Percentiles rank a stretch among this genome's conserved stretches.
These are phyloP conservation scores for Muscicapa adusta DNA, from an alignment of 2,113 vertebrate species.

Conservation along the genomic window DNA sequence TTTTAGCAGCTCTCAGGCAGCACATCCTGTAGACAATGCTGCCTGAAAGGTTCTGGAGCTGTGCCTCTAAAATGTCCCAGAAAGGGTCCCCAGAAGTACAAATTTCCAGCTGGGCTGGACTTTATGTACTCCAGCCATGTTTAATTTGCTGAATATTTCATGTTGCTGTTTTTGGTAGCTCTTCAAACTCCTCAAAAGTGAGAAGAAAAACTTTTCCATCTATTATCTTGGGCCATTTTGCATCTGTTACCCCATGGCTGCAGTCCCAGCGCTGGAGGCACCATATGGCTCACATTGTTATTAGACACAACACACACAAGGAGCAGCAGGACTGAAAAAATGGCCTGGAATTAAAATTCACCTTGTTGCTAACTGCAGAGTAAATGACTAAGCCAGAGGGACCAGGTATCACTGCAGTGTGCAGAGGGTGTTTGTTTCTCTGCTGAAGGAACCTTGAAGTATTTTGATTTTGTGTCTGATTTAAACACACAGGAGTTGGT, in stretches of 20 bases:
- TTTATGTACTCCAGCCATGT: neutral
- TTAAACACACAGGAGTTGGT: neutral
- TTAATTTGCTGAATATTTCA: neutral
- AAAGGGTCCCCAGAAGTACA: neutral
- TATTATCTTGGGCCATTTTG: slow-evolving; percentile 52
- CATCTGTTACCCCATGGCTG: slow-evolving; percentile 58
- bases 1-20: neutral
- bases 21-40: neutral
- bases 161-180: neutral
- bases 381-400: slow-evolving; percentile 8
- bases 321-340: slow-evolving; percentile 20
- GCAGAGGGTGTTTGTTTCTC: neutral
- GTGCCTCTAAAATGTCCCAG: neutral
- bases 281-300: slow-evolving; percentile 46
- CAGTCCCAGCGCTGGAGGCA: slow-evolving; percentile 26
- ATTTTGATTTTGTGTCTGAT: neutral
- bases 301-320: neutral
- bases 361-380: slow-evolving; percentile 30
- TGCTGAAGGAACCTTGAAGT: neutral
- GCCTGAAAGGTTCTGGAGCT: neutral
- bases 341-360: slow-evolving; percentile 44
- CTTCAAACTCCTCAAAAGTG: slow-evolving; percentile 16
- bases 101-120: neutral
- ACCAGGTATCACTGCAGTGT: neutral
- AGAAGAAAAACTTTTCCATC: slow-evolving; percentile 26